Conservation (phyloP, 2,113 vertebrate species). For the Clarias gariepinus region DNA sequence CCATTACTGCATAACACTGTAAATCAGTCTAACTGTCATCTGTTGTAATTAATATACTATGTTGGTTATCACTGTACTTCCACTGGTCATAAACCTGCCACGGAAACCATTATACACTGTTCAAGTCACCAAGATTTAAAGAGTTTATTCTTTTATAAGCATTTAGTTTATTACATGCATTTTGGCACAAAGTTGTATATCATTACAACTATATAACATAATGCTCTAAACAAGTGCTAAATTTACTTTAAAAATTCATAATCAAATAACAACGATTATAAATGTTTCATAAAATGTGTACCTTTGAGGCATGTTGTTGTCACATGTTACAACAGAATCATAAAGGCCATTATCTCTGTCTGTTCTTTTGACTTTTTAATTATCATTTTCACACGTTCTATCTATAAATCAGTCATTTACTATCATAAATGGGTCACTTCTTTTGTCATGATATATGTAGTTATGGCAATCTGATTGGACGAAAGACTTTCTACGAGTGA, state of each 20-base stretch:
- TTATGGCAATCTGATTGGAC: no score
- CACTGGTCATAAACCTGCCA: not conserved
- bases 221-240: not conserved
- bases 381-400: not conserved
- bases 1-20: not conserved
- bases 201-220: not conserved
- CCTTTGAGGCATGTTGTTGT: not conserved
- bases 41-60: not conserved
- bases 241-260: not conserved
- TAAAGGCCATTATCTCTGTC: not conserved
- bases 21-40: not conserved
- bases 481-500: no score
- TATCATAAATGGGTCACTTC: not conserved
- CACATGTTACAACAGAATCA: not conserved
- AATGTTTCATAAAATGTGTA: not conserved
- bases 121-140: not conserved
- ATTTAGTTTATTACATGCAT: not conserved
- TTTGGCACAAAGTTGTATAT: not conserved
- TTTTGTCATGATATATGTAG: not conserved
- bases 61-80: not conserved
- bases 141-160: not conserved
- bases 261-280: not conserved
- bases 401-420: not conserved
- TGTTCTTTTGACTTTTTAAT: not conserved
- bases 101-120: not conserved